phyloP scores from a whole-genome alignment of 1,140 invertebrate genomes.

The Heterodera carotae region DNA sequence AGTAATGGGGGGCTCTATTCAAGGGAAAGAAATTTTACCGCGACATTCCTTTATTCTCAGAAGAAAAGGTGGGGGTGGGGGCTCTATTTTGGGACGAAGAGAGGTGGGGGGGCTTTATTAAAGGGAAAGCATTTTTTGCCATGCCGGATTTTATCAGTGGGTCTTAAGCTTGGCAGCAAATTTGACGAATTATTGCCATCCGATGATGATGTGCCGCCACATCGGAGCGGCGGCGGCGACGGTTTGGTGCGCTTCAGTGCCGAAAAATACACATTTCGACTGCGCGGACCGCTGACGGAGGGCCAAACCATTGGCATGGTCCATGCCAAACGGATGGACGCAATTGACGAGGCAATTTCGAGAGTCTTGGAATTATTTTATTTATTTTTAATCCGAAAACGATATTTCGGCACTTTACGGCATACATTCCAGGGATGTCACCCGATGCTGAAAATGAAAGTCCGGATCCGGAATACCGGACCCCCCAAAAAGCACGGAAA shows the following conservation, averaged over 20 bases:
- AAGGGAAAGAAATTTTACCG: too few species aligned
- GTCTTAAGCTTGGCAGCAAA: background rate
- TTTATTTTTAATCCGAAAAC: background rate
- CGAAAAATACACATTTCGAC: conserved; percentile 37
- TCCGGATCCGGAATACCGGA: too few species aligned
- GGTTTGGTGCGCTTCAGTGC: conserved; percentile 25
- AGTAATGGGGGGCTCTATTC: too few species aligned
- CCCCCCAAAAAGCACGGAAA: too few species aligned
- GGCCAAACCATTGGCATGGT: conserved; percentile 44
- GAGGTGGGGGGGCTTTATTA: too few species aligned
- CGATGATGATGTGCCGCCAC: background rate
- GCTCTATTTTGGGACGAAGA: too few species aligned
- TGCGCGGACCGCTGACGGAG: conserved; percentile 35
- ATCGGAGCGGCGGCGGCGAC: background rate
- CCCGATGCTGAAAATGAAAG: too few species aligned
- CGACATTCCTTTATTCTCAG: too few species aligned
- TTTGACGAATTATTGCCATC: background rate
- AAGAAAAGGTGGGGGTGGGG: too few species aligned
- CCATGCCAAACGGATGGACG: background rate
- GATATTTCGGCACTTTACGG: too few species aligned
- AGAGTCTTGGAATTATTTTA: background rate
- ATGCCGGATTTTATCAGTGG: background rate
- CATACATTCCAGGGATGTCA: too few species aligned
- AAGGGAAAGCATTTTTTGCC: background rate
- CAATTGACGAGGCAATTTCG: conserved; percentile 1